phyloP scores from a whole-genome alignment of 1,140 invertebrate species.

The Laupala kohalensis region DNA sequence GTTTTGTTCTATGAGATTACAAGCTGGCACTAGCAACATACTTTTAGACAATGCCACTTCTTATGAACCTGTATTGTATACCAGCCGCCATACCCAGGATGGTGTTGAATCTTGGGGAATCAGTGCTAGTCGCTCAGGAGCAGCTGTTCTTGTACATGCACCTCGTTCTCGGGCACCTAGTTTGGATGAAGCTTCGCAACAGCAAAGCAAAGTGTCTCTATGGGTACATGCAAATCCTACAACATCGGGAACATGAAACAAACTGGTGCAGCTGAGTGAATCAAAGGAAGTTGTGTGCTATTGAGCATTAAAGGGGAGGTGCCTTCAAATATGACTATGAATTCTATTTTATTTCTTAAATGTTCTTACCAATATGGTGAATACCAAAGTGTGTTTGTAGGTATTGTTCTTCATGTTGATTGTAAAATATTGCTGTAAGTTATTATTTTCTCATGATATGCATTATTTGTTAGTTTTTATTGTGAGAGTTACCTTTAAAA shows the following conservation, averaged over 20 bases:
- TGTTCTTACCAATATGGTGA: too few relatives aligned
- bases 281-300: too few relatives aligned
- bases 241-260: neutral
- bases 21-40: conserved; percentile 61
- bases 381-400: too few relatives aligned
- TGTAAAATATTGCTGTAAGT: too few relatives aligned
- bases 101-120: conserved; percentile 29
- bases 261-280: neutral
- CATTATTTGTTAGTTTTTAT: too few relatives aligned
- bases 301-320: neutral
- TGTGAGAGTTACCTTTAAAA: too few relatives aligned
- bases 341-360: too few relatives aligned
- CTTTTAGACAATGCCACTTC: conserved; percentile 49
- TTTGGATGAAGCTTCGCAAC: neutral
- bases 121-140: conserved; percentile 16
- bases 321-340: neutral
- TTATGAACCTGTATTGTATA: conserved; percentile 47
- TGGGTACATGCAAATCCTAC: neutral
- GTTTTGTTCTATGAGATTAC: conserved; percentile 55
- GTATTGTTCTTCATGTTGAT: too few relatives aligned
- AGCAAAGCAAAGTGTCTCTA: neutral
- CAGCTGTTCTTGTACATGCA: conserved; percentile 29
- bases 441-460: too few relatives aligned
- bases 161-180: conserved; percentile 13
- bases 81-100: conserved; percentile 32